Evolutionary conservation across 1,140 invertebrate species (phyloP), one percentile per base, ranked within the genome.

Genomic region (Saxidomus purpurata): DNA sequence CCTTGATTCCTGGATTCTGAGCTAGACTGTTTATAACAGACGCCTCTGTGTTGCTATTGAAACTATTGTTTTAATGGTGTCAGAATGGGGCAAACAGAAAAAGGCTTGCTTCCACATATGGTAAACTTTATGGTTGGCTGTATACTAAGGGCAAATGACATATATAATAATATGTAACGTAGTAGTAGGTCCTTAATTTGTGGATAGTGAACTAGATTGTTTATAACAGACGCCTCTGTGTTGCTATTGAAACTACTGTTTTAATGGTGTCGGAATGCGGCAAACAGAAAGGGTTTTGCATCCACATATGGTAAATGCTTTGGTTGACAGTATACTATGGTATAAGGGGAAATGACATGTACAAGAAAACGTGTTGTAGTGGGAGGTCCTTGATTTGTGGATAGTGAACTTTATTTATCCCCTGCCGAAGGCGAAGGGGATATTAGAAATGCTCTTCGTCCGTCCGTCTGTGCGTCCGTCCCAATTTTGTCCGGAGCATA

Each of bases 271-370:
- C 80, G 40, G 19, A 63, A 82, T 25, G 36, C 0, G 61, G 80
- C 61, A 25, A 28, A 82, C 80, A 82, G 8, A 9, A 82, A 82
- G 34, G 8, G 55, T 55, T 82, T 82, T 63, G 55, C 61, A 67
- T 82, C 80, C 80, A 82, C 80, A 63, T 82, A 82, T 67, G 61
- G 76, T 82, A n/a, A n/a, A 55, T 34, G 63, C 47, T 67, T 22
- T 67, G 43, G 49, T 31, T 28, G 40, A 43, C 52, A 67, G 80
- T 82, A 82, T 47, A 82, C 80, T 82, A 82, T 8, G 43, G 43
- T n/a, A n/a, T n/a, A n/a, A 81, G 52, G 59, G 36, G 22, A 59
- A 81, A 61, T 34, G 8, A 81, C 79, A 81, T 67, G 2, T 31
- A n/a, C n/a, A n/a, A n/a, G n/a, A n/a, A n/a, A n/a, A n/a, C n/a